Base-by-base conservation (phyloP, 2,113 vertebrate genomes). In the Brachyistius frenatus region DNA sequence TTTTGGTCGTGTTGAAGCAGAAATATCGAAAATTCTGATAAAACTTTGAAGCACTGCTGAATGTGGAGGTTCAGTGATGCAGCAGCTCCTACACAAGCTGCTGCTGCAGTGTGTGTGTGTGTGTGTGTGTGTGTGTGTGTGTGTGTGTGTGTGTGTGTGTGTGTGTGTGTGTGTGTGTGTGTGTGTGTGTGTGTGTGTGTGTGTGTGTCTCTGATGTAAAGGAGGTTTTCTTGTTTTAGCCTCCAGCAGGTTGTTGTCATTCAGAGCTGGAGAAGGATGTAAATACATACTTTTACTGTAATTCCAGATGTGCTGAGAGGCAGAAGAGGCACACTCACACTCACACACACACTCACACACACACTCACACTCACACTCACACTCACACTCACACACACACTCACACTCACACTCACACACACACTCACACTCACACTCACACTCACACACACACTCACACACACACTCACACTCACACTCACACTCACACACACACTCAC, bases 221-320 rank as follows among this genome's bases (percentile, higher is more conserved):
- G 16, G 61, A 7, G 55, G 57, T 55, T 53, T 35, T 65, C 55
- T 55, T 49, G 66, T 70, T 76, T 71, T 46, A 16, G 72, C 66
- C 73, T 71, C 35, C 57, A 62, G 80, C 66, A 81, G 72, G 33
- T 55, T 72, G 58, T 66, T 75, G 76, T 84, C 61, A 80, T 79
- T 76, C 71, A 50, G 16, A 46, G 61, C 53, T 70, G 76, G 60
- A 44, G 30, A 65, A 66, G 30, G 44, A 50, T 72, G 67, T 44
- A 58, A 39, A 14, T 66, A 31, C 33, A 49, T 65, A 47, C 33
- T 56, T 64, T 36, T 47, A 47, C 23, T 23, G 23, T 23, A 23
- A 23, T 23, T 23, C 23, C 23, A 23, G 23, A 23, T 23, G 23
- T 23, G 23, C 23, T 23, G 23, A 23, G 23, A 23, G 23, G 23